Conservation (phyloP, 1,140 invertebrate genomes). For the Eubasilissa regina region DNA sequence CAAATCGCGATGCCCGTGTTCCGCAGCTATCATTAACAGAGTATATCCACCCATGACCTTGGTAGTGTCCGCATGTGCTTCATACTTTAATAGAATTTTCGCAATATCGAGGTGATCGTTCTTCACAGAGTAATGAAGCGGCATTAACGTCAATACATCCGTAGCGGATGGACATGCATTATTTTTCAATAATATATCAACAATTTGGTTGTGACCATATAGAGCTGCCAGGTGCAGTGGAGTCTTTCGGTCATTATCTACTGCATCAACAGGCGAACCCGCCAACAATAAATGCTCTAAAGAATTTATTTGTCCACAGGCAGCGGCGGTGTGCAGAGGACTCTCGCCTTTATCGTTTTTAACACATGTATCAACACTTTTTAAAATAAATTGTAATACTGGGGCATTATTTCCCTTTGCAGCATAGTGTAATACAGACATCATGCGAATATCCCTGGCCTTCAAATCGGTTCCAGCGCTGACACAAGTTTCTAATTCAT, state of each 20-base stretch:
- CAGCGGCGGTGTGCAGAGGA: not conserved
- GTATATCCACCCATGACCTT: not conserved
- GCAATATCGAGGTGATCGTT: not conserved
- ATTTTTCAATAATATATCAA: not conserved
- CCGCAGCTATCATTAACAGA: not conserved
- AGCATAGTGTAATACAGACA: not conserved
- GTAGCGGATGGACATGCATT: not conserved
- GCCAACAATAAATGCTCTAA: slow-evolving; percentile 2
- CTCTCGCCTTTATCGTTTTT: not conserved
- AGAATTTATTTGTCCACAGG: not conserved
- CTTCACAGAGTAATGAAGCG: not conserved
- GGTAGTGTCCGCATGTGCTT: not conserved
- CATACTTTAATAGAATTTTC: not conserved
- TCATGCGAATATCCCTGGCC: not conserved
- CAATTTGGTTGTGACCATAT: not conserved
- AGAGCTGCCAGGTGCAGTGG: not conserved
- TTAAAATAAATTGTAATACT: not conserved
- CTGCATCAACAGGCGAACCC: not conserved
- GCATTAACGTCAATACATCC: not conserved
- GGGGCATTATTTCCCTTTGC: not conserved
- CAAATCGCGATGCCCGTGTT: not conserved
- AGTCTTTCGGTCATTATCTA: slow-evolving; percentile 2
- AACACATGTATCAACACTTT: not conserved
- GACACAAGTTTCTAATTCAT: not conserved
- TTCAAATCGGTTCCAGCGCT: not conserved